Evolutionary conservation across 53 echinoderm and acorn worm species (phyloP), one percentile per base, ranked within the genome.

Genomic region (Holothuria scabra): DNA sequence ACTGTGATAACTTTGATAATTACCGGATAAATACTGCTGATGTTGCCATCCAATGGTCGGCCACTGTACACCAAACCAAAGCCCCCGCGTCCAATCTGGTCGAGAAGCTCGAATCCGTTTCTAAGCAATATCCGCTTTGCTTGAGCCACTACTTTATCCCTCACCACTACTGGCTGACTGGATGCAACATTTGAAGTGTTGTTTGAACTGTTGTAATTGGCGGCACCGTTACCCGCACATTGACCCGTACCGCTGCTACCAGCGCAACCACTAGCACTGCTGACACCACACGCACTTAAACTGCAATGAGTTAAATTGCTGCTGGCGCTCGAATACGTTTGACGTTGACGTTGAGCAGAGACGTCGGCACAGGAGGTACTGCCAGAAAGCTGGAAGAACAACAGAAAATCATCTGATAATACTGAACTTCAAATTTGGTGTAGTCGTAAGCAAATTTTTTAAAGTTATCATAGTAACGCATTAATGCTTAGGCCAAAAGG

Each of bases 11-110:
- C n/a, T n/a, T n/a, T n/a, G n/a, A n/a, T n/a, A 52, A 14, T 52
- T 18, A 52, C 52, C 52, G 52, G 52, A 18, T 52, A 52, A 1
- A 18, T 52, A 18, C 4, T 52, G 18, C 52, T 52, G 13, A 52
- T 41, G 44, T 21, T 44, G 46, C 37, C 34, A 48, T 44, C 20
- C 21, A 72, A 49, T 22, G 44, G 46, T 48, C 46, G 44, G 44
- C 72, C 72, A 23, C 22, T 46, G 72, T 72, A 72, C 2, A 72
- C 72, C 49, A 72, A 22, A 0, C 48, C 72, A 46, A 72, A 72
- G 8, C 72, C 49, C 1, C 72, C 72, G 72, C 48, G 72, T 44
- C 72, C 48, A 38, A 72, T 44, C 23, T 72, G 72, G n/a, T 72
- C 72, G 24, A 72, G 72, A 21, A 72, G 72, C 46, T 72, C 49